A percentile compares a stretch with the other conserved stretches of the same genome.
phyloP scores from a whole-genome alignment of 1,140 invertebrate species.

The Drosophila kohkoa region DNA sequence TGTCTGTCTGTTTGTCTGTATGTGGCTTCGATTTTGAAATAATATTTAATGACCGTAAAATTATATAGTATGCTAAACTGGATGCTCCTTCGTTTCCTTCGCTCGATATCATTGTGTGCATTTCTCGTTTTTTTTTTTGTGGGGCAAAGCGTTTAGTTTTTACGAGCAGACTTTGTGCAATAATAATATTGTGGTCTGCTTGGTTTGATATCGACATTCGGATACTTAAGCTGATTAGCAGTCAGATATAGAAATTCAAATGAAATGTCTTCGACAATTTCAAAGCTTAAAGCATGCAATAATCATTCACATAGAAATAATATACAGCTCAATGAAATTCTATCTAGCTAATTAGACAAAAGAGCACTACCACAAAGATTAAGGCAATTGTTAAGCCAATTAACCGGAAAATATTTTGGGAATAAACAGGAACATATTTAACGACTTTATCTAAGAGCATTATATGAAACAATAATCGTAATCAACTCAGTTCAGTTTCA shows the following conservation, averaged over 20 bases:
- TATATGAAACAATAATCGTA: not conserved
- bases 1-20: slow-evolving; percentile 17
- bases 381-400: slow-evolving; percentile 5
- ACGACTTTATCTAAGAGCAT: not conserved
- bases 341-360: slow-evolving; percentile 13
- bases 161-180: slow-evolving; percentile 43
- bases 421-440: slow-evolving; percentile 5
- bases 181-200: slow-evolving; percentile 60
- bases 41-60: slow-evolving; percentile 83
- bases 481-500: not conserved
- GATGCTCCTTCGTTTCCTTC: slow-evolving; percentile 8
- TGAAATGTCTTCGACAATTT: slow-evolving; percentile 8
- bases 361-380: not conserved
- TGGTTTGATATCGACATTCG: slow-evolving; percentile 18
- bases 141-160: slow-evolving; percentile 34
- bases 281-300: slow-evolving; percentile 12
- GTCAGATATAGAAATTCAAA: slow-evolving; percentile 9
- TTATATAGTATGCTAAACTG: slow-evolving; percentile 72
- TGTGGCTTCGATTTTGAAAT: slow-evolving; percentile 73
- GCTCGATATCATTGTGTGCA: slow-evolving; percentile 10
- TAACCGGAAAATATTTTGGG: slow-evolving; percentile 12
- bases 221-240: slow-evolving; percentile 49
- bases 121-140: not conserved
- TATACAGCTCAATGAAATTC: slow-evolving; percentile 1
- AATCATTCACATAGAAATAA: slow-evolving; percentile 20